Evolutionary conservation across 2,888 invertebrate genomes (phyloP).

Genomic region (Odontomyia ornata): DNA sequence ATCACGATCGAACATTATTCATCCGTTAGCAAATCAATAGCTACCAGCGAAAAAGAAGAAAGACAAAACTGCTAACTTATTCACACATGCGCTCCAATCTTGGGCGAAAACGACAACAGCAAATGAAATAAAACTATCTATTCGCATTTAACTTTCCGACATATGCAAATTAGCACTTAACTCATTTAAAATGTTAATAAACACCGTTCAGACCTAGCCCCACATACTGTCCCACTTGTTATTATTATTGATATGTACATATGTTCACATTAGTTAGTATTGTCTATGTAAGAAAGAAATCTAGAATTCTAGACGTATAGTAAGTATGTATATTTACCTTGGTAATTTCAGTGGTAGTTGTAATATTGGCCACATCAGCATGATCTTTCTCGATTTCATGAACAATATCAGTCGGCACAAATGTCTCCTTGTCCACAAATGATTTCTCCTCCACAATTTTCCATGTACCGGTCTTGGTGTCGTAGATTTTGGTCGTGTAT

Average conservation of each 20-base stretch:
- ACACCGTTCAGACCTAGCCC: neutral
- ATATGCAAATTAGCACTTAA: constrained; percentile 32
- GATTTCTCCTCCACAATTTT: constrained; percentile 64
- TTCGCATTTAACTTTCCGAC: constrained; percentile 5
- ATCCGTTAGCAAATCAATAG: no score
- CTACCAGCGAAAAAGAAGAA: no score
- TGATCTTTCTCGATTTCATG: constrained; percentile 65
- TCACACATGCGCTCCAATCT: neutral
- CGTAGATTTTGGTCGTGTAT: constrained; percentile 64
- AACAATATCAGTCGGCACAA: constrained; percentile 63
- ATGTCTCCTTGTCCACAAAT: constrained; percentile 62
- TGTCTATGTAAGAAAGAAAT: no score
- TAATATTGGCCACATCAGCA: constrained; percentile 64
- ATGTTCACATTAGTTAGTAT: no score
- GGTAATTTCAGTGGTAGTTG: constrained; percentile 64
- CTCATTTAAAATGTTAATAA: constrained; percentile 15
- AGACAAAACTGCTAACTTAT: neutral
- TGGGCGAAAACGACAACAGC: neutral
- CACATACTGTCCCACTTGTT: neutral
- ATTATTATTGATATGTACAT: neutral
- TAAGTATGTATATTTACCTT: constrained; percentile 58
- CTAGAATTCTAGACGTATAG: neutral
- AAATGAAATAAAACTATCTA: neutral
- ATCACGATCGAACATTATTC: no score
- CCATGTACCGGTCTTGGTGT: constrained; percentile 63